These are phyloP conservation scores for Aelia acuminata DNA, from an alignment of 2,888 invertebrate species.

Conservation along the genomic window DNA sequence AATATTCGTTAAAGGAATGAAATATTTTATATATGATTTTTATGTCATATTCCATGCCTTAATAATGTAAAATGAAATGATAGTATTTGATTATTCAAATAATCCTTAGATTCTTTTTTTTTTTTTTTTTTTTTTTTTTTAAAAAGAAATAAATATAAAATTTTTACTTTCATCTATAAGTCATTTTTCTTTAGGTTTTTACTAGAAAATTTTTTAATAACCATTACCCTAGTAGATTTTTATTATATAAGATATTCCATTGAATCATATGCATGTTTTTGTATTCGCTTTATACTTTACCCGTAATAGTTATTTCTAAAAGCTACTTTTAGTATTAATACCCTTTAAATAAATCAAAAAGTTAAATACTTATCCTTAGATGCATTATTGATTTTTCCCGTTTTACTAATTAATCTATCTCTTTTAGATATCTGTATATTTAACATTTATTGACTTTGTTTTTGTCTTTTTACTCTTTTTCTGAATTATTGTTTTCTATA, in stretches of 20 bases:
- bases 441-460: neutral
- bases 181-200: neutral
- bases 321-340: neutral
- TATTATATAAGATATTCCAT: neutral
- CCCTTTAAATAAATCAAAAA: neutral
- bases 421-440: neutral
- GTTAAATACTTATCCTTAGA: neutral
- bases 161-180: neutral
- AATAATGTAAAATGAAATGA: neutral
- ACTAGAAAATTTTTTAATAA: neutral
- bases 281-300: neutral
- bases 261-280: slow-evolving; percentile 17
- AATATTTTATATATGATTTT: too few relatives aligned
- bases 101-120: neutral
- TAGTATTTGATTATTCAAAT: neutral
- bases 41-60: neutral
- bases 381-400: neutral
- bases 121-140: neutral
- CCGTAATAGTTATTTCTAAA: neutral
- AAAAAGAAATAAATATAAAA: neutral
- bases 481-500: neutral
- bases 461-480: too few relatives aligned
- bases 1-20: neutral
- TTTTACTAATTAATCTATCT: neutral
- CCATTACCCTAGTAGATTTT: neutral